Evolutionary conservation across 2,888 invertebrate species (phyloP).

Genomic region (Isoperla grammatica): DNA sequence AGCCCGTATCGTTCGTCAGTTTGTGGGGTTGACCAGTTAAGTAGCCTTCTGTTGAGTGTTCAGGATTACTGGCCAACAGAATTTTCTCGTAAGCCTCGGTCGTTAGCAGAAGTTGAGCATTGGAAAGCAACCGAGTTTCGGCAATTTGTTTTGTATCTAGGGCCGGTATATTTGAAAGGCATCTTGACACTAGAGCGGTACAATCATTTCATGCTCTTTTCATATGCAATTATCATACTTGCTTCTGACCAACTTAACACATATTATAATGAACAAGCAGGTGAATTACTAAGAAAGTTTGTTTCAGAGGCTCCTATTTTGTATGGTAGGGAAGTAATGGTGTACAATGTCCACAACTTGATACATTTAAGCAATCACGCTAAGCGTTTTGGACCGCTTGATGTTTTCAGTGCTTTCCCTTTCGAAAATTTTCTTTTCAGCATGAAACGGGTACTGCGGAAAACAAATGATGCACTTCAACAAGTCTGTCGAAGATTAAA

Average conservation of each 20-base stretch:
- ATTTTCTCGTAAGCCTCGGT: constrained; percentile 35
- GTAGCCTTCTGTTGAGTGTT: neutral
- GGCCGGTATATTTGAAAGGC: constrained; percentile 33
- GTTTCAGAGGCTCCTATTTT: neutral
- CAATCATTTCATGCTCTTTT: constrained; percentile 18
- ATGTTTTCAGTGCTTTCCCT: constrained; percentile 32
- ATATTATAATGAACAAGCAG: neutral
- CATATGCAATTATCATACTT: neutral
- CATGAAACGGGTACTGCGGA: no score
- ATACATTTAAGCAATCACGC: constrained; percentile 25
- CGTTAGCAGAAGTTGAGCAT: constrained; percentile 32
- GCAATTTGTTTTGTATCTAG: constrained; percentile 35
- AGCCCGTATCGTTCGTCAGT: constrained; percentile 1
- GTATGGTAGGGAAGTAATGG: neutral
- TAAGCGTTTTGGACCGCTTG: constrained; percentile 29
- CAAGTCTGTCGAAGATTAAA: no score
- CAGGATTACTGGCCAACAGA: constrained; percentile 24
- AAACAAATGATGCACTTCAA: no score
- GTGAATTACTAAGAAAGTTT: neutral
- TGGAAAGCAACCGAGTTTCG: constrained; percentile 38
- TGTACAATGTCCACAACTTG: neutral
- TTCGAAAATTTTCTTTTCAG: constrained; percentile 32
- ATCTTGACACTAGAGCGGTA: constrained; percentile 16
- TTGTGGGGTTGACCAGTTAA: neutral
- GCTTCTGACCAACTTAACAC: neutral